phyloP scores from a whole-genome alignment of 2,888 invertebrate genomes.

The Tipula helvola region DNA sequence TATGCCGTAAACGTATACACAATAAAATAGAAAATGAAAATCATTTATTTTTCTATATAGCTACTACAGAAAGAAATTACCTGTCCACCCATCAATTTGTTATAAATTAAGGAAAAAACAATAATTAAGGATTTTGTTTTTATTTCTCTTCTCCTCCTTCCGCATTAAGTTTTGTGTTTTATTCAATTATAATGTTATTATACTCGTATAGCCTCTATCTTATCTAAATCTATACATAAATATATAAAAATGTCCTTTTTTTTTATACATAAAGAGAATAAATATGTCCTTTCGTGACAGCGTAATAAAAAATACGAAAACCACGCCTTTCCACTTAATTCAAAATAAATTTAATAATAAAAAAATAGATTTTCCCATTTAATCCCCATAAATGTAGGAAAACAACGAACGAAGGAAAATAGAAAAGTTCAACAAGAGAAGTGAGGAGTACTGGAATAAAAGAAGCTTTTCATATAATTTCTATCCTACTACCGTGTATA shows the following conservation, averaged over 20 bases:
- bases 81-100: slow-evolving; percentile 4
- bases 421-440: not conserved
- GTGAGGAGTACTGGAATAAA: not conserved
- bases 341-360: not conserved
- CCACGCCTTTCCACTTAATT: slow-evolving; percentile 4
- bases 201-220: not conserved
- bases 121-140: not conserved
- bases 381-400: not conserved
- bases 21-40: not conserved
- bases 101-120: not conserved
- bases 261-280: not conserved
- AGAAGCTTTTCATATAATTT: not conserved
- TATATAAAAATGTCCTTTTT: not conserved
- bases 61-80: not conserved
- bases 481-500: not conserved
- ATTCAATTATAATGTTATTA: not conserved
- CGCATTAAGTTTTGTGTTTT: not conserved
- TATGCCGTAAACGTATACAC: not conserved
- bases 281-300: slow-evolving; percentile 4
- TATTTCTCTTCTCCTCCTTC: not conserved
- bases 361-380: not conserved
- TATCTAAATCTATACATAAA: not conserved
- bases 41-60: not conserved
- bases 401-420: not conserved
- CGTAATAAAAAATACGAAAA: not conserved